Evolutionary conservation across 92 coral and sea anemone species (phyloP).

Genomic region (Actinernus sp.): DNA sequence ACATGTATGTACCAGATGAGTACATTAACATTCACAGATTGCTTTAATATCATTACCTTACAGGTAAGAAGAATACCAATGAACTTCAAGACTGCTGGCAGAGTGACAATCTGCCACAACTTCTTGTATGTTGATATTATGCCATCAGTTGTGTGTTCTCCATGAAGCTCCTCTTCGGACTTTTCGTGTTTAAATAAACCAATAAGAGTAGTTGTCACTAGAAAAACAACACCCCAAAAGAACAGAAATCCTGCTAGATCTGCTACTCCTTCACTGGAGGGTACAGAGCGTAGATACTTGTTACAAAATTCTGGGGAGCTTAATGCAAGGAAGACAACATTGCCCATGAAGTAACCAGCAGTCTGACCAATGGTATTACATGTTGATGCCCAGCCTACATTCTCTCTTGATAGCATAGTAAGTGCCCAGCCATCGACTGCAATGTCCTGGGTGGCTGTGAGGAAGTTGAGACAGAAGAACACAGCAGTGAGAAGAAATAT

Average conservation of each 20-base stretch:
- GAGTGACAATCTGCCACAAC: conserved; percentile 79
- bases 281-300: conserved; percentile 74
- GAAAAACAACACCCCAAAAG: conserved; percentile 93
- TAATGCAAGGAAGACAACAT: conserved; percentile 95
- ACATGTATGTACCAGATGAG: too few relatives aligned
- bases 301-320: conserved; percentile 92
- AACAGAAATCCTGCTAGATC: conserved; percentile 82
- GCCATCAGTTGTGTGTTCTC: conserved; percentile 67
- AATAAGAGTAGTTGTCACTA: conserved; percentile 85
- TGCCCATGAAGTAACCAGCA: conserved; percentile 94
- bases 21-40: too few relatives aligned
- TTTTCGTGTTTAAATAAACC: conserved; percentile 90
- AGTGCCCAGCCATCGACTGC: conserved; percentile 99
- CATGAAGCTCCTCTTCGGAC: conserved; percentile 75
- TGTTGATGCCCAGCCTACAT: conserved; percentile 98
- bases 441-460: conserved; percentile 98
- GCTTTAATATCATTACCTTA: too few relatives aligned
- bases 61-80: conserved; percentile 80
- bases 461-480: conserved; percentile 86
- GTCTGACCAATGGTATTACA: conserved; percentile 98
- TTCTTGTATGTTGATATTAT: conserved; percentile 79
- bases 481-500: conserved; percentile 72
- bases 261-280: conserved; percentile 73
- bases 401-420: conserved; percentile 91
- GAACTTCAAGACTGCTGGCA: conserved; percentile 74